Conservation (phyloP, 2,113 vertebrate species). For the Hippocampus comes region DNA sequence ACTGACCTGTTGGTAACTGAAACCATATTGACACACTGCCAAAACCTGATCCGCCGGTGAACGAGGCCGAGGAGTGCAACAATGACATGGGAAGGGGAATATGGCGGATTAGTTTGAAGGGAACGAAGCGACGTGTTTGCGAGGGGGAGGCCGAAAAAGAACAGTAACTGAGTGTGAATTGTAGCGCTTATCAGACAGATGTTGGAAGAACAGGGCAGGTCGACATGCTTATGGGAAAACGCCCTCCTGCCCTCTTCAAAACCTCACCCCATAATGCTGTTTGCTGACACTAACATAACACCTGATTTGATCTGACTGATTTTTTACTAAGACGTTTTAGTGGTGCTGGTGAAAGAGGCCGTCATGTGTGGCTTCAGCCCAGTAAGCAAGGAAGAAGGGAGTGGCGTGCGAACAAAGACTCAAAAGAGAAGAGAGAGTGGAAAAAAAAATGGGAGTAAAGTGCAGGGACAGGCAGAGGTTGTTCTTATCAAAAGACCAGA, state of each 20-base stretch:
- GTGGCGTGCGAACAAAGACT: constrained; percentile 55
- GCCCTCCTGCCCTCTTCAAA: constrained; percentile 30
- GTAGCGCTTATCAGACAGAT: constrained; percentile 44
- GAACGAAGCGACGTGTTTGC: background rate
- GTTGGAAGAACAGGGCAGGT: constrained; percentile 19
- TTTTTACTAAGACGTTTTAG: background rate
- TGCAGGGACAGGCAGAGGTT: constrained; percentile 26
- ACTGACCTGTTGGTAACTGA: constrained; percentile 54
- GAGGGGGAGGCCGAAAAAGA: constrained; percentile 17
- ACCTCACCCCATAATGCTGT: constrained; percentile 20
- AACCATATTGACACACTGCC: constrained; percentile 49
- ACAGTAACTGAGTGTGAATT: constrained; percentile 46
- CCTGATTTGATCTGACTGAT: background rate
- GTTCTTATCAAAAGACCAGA: constrained; percentile 53
- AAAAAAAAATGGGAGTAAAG: constrained; percentile 30
- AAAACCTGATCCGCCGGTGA: constrained; percentile 52
- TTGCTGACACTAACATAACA: background rate
- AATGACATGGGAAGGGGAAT: constrained; percentile 34
- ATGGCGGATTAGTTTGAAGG: background rate
- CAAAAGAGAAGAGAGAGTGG: constrained; percentile 7
- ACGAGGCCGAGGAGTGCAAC: constrained; percentile 41
- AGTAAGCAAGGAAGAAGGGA: constrained; percentile 37
- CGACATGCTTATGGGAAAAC: constrained; percentile 52
- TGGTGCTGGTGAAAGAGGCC: background rate
- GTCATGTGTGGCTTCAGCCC: constrained; percentile 13